Base-by-base conservation (phyloP, 2,888 invertebrate species). In the Drosophila anomelani region DNA sequence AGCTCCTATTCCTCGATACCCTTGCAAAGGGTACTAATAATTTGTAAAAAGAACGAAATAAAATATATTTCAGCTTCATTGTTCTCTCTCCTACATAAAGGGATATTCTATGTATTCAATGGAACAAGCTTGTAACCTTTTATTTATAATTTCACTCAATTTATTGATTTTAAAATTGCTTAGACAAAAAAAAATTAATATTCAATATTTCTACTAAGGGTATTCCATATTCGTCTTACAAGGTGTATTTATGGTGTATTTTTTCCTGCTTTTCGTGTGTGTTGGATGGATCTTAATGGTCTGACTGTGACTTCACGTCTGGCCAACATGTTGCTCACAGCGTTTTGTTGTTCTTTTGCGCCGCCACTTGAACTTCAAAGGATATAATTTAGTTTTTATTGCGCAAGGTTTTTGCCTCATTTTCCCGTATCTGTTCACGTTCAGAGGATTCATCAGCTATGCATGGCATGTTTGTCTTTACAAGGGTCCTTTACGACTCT, bases 381-480 rank as follows among this genome's bases (percentile, higher is more conserved):
- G 90, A 86, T 86, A 89, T 89, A 87, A 86, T 86, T 86, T 86
- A 81, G 87, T 88, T 86, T 86, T 90, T 86, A 90, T 90, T 87
- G 82, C 85, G 75, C 72, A 58, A 61, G 69, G 76, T 77, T 83
- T 73, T 57, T 57, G 63, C 54, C 46, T 60, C 49, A 47, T 49
- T 56, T 56, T 57, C 53, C 46, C 12, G 29, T 63, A 54, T 58
- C 51, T 58, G 69, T 64, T 53, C 43, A 51, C 53, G 56, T 60
- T 36, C 38, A 34, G 69, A 60, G 58, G 54, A 76, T 78, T 86
- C 86, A 85, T 88, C 84, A 80, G 81, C 72, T 81, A 85, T 88
- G 86, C 88, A 60, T 69, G 76, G 71, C 85, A 80, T 85, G 88
- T 85, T 79, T 77, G 81, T 67, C 77, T 79, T 73, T 71, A 56